phyloP scores from a whole-genome alignment of 2,113 vertebrate species.

The Pholis gunnellus region DNA sequence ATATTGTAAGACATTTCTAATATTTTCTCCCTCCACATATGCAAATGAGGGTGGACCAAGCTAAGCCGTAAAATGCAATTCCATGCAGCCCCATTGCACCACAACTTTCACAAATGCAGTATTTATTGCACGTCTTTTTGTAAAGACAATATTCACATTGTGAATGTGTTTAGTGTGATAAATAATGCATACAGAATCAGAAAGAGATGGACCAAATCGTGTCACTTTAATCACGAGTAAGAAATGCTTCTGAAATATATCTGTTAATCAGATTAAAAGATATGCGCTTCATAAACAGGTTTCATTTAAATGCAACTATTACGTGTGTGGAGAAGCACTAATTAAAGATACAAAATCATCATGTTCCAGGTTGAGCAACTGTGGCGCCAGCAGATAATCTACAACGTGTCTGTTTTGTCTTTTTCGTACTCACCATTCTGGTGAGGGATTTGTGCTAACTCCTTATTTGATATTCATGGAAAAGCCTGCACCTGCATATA shows the following conservation, averaged over 20 bases:
- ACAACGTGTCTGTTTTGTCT: neutral
- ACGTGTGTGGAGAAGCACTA: neutral
- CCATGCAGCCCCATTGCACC: neutral
- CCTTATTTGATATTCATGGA: constrained; percentile 64
- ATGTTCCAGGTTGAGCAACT: constrained; percentile 1
- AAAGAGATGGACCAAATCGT: neutral
- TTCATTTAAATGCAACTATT: neutral
- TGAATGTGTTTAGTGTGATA: neutral
- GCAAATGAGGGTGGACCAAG: neutral
- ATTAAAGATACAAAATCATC: neutral
- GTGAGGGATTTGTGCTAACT: constrained; percentile 28
- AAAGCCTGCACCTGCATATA: constrained; percentile 42
- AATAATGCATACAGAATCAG: neutral
- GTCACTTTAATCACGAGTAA: neutral
- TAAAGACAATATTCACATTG: neutral
- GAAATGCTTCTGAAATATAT: neutral
- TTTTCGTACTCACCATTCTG: constrained; percentile 11
- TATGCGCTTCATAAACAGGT: neutral
- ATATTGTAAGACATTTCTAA: neutral
- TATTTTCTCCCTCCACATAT: neutral
- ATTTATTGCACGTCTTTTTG: neutral
- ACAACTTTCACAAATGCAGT: neutral
- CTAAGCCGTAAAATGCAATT: neutral
- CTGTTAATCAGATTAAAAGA: neutral
- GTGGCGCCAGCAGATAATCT: neutral